Conservation (phyloP, 2,113 vertebrate genomes). For the Archilochus colubris region DNA sequence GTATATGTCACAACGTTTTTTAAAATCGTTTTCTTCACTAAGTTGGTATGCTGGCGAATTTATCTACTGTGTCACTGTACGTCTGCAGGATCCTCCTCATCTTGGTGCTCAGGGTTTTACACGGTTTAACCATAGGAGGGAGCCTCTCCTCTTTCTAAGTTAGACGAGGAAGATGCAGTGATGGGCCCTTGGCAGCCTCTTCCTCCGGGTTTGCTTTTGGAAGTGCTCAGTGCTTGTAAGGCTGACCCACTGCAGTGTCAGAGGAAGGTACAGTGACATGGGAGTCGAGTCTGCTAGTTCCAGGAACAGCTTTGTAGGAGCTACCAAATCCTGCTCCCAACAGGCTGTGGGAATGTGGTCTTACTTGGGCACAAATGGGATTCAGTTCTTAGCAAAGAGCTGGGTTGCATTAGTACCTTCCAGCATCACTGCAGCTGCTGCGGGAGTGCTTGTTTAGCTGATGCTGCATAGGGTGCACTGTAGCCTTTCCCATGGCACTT, state of each 20-base stretch:
- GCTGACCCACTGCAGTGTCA: background rate
- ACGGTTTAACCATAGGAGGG: constrained; percentile 35
- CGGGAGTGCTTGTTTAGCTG: background rate
- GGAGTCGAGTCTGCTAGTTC: background rate
- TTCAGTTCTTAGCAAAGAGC: constrained; percentile 34
- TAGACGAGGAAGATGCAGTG: fast-evolving
- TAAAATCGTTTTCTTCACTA: background rate
- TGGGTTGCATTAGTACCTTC: constrained; percentile 24
- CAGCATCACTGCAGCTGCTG: background rate
- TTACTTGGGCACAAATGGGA: background rate
- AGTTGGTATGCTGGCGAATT: background rate
- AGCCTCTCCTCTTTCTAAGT: constrained; percentile 31
- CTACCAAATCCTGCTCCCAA: background rate
- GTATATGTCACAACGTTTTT: background rate
- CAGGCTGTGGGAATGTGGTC: background rate
- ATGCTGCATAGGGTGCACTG: background rate
- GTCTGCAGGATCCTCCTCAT: background rate
- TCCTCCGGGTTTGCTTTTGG: background rate
- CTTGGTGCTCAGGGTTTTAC: background rate
- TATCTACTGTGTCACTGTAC: background rate
- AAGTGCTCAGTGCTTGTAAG: fast-evolving
- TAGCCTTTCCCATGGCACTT: background rate
- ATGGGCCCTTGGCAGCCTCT: background rate
- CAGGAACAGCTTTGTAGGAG: background rate
- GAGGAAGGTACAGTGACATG: background rate